Evolutionary conservation across 2,888 invertebrate genomes (phyloP).

Genomic region (Melinaea menophilus): DNA sequence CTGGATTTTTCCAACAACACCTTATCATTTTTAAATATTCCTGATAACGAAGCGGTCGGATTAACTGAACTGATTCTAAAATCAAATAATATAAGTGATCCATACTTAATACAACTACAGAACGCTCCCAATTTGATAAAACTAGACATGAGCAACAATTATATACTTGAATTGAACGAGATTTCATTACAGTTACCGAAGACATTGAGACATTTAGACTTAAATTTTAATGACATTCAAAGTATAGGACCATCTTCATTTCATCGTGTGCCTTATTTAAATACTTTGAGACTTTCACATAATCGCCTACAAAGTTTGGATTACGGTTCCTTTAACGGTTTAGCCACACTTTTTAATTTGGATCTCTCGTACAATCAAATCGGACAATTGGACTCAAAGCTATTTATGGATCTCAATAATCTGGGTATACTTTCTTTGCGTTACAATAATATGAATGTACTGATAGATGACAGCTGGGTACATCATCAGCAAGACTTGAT

Average conservation of each 20-base stretch:
- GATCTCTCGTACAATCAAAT: constrained; percentile 52
- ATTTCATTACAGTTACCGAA: constrained; percentile 51
- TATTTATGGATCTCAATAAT: constrained; percentile 55
- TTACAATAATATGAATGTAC: constrained; percentile 46
- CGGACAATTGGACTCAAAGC: constrained; percentile 50
- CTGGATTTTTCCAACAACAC: constrained; percentile 63
- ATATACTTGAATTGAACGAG: constrained; percentile 46
- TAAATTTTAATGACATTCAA: constrained; percentile 52
- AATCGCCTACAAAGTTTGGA: constrained; percentile 50
- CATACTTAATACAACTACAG: constrained; percentile 45
- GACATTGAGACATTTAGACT: constrained; percentile 47
- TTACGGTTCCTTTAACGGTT: constrained; percentile 57
- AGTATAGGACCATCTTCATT: constrained; percentile 57
- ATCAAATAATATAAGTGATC: constrained; percentile 56
- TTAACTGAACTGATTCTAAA: constrained; percentile 48
- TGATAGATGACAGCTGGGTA: constrained; percentile 58
- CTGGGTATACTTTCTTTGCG: constrained; percentile 49
- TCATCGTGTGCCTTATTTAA: constrained; percentile 42
- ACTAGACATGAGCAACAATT: constrained; percentile 55
- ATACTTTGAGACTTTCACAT: constrained; percentile 49
- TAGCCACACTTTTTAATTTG: constrained; percentile 43
- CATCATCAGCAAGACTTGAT: constrained; percentile 48
- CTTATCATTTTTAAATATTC: constrained; percentile 48
- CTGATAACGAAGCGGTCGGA: constrained; percentile 49
- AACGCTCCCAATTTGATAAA: constrained; percentile 47